Evolutionary conservation across 2,113 vertebrate genomes (phyloP).

Genomic region (Prunella himalayana): DNA sequence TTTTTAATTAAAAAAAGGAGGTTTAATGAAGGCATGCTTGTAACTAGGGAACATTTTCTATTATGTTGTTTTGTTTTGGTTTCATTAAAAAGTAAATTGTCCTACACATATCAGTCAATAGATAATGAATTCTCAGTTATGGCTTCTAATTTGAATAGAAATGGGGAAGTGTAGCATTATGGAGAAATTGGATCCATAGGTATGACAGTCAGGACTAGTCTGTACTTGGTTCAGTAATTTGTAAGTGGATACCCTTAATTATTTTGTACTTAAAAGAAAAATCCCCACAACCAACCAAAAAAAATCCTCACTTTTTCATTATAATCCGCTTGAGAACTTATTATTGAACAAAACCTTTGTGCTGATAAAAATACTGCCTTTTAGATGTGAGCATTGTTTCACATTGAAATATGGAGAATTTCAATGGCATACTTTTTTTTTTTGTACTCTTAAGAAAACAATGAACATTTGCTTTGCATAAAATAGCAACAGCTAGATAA

Average conservation of each 20-base stretch:
- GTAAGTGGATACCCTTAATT: not conserved
- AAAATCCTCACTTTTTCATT: not conserved
- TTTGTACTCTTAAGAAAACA: not conserved
- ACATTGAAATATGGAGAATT: not conserved
- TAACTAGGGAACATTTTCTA: not conserved
- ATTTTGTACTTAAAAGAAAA: not conserved
- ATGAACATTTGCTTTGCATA: not conserved
- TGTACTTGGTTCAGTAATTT: not conserved
- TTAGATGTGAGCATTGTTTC: not conserved
- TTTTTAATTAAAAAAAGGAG: not conserved
- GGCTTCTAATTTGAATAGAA: not conserved
- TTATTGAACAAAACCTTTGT: not conserved
- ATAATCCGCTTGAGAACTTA: not conserved
- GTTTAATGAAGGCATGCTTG: not conserved
- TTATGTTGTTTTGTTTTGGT: not conserved
- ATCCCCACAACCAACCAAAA: not conserved
- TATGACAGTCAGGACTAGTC: not conserved
- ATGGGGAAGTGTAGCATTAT: not conserved
- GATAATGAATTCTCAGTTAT: not conserved
- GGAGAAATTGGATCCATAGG: not conserved
- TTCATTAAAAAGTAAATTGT: slow-evolving; percentile 9
- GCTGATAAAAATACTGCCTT: not conserved
- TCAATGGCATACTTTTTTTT: not conserved
- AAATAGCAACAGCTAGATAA: not conserved
- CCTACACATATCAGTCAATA: not conserved